Evolutionary conservation across 92 coral and sea anemone genomes (phyloP).

Genomic region (Umimayanthus chanpuru): DNA sequence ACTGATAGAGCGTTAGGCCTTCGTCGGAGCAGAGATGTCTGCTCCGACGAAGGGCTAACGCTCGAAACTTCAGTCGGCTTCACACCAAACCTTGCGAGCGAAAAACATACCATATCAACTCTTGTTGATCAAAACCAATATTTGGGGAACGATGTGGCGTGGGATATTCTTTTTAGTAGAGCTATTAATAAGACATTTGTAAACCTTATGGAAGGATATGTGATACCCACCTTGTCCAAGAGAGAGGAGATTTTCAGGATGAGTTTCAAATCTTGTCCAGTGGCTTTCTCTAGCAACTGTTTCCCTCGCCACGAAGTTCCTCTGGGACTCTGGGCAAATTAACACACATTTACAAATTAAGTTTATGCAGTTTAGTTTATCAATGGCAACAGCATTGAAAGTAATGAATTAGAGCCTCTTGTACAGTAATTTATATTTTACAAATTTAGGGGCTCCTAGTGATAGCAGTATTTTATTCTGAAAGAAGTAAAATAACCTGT

Average conservation of each 20-base stretch:
- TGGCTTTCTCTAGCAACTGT: constrained; percentile 7
- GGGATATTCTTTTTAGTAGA: neutral
- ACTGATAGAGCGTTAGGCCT: no score
- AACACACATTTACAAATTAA: neutral
- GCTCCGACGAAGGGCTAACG: no score
- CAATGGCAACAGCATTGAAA: neutral
- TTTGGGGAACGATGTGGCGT: neutral
- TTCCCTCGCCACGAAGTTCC: constrained; percentile 5
- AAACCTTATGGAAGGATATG: neutral
- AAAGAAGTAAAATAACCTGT: no score
- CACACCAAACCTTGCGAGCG: no score
- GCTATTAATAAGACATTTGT: neutral
- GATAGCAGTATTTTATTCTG: no score
- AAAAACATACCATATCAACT: no score
- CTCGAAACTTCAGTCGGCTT: no score
- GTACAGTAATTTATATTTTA: neutral
- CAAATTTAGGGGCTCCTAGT: no score
- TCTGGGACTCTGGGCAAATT: neutral
- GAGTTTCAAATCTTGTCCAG: constrained; percentile 37
- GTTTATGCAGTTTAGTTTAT: neutral
- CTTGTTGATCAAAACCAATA: no score
- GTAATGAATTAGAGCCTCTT: no score
- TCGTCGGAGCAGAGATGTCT: no score
- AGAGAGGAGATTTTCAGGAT: constrained; percentile 41
- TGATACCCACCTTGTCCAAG: constrained; percentile 24